Base-by-base conservation (phyloP, 2,797 vertebrate species). In the Lutra lutra region DNA sequence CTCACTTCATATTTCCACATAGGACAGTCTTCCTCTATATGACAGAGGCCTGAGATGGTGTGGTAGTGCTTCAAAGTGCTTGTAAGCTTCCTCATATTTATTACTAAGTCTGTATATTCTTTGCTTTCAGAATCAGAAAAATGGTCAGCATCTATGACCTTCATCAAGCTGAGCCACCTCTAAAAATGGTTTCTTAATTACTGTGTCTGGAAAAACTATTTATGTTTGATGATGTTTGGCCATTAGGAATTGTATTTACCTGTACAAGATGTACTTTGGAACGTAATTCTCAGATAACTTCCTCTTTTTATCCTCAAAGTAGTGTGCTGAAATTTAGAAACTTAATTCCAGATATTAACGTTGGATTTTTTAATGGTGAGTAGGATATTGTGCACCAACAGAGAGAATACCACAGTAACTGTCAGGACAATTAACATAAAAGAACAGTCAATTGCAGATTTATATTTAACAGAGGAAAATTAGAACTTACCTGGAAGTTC, bases 381-480 rank as follows among this genome's bases (percentile, higher is more conserved):
- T 94, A 25, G 64, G 58, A 73, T 58, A 32, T 62, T 54, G 5
- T 78, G 46, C 4, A 73, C 35, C 14, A 73, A 25, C 29, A 68
- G 48, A 92, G 15, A 97, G 5, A 17, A 21, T 80, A 82, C 70
- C 56, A 54, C 77, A 66, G 58, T 87, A 96, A 95, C 93, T 97
- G 84, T 86, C 70, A 96, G 62, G n/a, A 96, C 93, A 94, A 97
- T 97, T 98, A 46, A 95, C 56, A 25, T 75, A 70, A 95, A 98
- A 95, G 46, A 85, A 25, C 38, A 97, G 68, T 18, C 18, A 51
- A 94, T 97, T 96, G 83, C 73, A 95, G 84, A 80, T 91, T 96
- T 92, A 77, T 84, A 92, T 77, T 92, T 96, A 96, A 84, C 29
- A 96, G 77, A 95, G 82, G 64, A 94, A 95, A 96, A 96, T 91